Evolutionary conservation across 2,113 vertebrate genomes (phyloP).

Genomic region (Gallinago undulata): DNA sequence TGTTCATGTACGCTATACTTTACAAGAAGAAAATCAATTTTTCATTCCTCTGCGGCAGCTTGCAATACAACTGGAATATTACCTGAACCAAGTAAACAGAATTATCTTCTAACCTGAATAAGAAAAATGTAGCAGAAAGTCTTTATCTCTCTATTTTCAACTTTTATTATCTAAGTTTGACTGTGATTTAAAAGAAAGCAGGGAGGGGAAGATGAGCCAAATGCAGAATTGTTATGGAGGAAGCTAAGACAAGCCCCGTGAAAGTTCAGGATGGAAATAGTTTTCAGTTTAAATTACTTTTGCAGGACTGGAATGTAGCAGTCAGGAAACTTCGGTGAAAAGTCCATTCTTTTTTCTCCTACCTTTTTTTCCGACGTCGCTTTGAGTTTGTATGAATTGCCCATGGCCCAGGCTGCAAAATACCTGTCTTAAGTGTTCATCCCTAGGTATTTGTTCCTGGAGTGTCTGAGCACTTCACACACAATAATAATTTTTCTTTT

Average conservation of each 20-base stretch:
- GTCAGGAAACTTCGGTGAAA: background rate
- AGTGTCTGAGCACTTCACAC: background rate
- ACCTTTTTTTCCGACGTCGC: background rate
- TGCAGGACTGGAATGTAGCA: background rate
- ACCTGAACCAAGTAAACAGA: slow-evolving; percentile 72
- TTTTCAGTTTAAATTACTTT: slow-evolving; percentile 54
- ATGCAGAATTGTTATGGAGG: background rate
- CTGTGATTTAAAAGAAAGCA: slow-evolving; percentile 44
- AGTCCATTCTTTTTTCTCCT: background rate
- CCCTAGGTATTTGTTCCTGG: background rate
- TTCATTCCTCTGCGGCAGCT: slow-evolving; percentile 62
- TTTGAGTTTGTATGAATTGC: background rate
- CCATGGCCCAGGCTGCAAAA: background rate
- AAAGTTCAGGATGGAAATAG: slow-evolving; percentile 48
- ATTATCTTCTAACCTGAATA: slow-evolving; percentile 65
- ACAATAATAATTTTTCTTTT: background rate
- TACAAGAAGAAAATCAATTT: slow-evolving; percentile 71
- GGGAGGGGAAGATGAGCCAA: slow-evolving; percentile 21
- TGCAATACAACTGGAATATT: slow-evolving; percentile 61
- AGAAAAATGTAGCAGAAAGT: slow-evolving; percentile 50
- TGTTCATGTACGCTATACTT: background rate
- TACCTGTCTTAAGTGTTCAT: background rate
- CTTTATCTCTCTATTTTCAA: slow-evolving; percentile 52
- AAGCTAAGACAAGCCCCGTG: background rate
- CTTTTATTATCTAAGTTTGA: slow-evolving; percentile 40